Evolutionary conservation across 2,888 invertebrate genomes (phyloP).

Genomic region (Disparrhopalites patrizii): DNA sequence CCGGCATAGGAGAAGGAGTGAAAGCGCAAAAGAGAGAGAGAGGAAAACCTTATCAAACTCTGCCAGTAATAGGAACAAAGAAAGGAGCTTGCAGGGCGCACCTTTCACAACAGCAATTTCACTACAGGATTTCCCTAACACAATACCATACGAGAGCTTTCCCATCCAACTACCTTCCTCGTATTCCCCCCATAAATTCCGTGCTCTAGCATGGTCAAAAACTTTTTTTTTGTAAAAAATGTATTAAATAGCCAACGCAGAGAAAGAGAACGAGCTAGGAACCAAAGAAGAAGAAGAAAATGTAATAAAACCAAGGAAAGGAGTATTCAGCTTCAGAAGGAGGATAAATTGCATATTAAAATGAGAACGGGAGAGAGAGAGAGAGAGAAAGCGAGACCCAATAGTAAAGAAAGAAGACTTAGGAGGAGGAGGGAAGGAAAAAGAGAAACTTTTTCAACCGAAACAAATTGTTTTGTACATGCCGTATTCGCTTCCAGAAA

Average conservation of each 20-base stretch:
- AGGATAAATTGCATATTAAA: constrained; percentile 29
- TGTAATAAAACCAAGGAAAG: constrained; percentile 26
- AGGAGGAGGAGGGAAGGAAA: constrained; percentile 1
- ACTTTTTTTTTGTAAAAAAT: too few relatives aligned
- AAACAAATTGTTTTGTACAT: constrained; percentile 18
- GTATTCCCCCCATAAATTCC: neutral
- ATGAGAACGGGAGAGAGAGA: constrained; percentile 16
- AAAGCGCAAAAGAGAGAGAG: neutral
- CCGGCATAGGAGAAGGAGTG: neutral
- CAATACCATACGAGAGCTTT: neutral
- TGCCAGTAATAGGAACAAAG: too few relatives aligned
- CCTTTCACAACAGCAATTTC: neutral
- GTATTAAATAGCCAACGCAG: constrained; percentile 19
- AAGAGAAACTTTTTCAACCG: constrained; percentile 22
- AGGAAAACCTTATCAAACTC: too few relatives aligned
- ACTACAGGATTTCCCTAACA: neutral
- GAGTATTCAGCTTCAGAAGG: constrained; percentile 14
- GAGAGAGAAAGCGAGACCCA: neutral
- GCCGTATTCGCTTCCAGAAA: too few relatives aligned
- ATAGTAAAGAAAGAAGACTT: constrained; percentile 1
- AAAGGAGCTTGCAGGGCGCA: neutral
- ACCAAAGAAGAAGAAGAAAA: constrained; percentile 11
- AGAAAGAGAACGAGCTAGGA: constrained; percentile 14
- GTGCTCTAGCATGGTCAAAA: too few relatives aligned
- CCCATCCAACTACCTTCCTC: neutral